Percentiles rank a stretch among this genome's conserved stretches.
phyloP scores from a whole-genome alignment of 2,888 invertebrate genomes.

The Allygus modestus region DNA sequence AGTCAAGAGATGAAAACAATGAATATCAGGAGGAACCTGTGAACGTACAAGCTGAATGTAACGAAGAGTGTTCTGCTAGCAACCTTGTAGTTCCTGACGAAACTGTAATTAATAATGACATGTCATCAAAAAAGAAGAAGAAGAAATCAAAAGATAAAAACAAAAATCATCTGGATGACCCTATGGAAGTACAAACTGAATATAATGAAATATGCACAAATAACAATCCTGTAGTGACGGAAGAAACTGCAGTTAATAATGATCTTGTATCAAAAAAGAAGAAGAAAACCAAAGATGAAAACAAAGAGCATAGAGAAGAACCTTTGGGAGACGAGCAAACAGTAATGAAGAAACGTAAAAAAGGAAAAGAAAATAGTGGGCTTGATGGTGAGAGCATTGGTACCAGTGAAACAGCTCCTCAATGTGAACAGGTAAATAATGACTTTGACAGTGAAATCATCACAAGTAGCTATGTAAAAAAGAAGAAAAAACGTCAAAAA shows the following conservation, averaged over 20 bases:
- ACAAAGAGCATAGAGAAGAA: not conserved
- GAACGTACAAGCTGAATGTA: not conserved
- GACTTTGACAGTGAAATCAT: not conserved
- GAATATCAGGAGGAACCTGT: conserved; percentile 31
- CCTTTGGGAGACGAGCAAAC: not conserved
- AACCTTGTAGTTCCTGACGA: not conserved
- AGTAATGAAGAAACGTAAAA: not conserved
- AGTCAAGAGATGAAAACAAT: conserved; percentile 30
- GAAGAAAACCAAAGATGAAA: not conserved
- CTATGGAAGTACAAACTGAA: not conserved
- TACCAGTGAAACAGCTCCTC: not conserved
- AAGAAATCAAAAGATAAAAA: conserved; percentile 54
- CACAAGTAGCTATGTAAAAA: conserved; percentile 4
- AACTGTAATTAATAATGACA: too few relatives aligned
- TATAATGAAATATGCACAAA: not conserved
- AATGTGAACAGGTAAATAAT: not conserved
- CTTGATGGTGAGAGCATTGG: too few relatives aligned
- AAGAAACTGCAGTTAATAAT: not conserved
- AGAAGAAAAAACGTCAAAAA: conserved; percentile 18
- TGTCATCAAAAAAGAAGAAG: conserved; percentile 55
- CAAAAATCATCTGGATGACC: conserved; percentile 41
- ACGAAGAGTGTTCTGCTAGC: not conserved
- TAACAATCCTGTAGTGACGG: not conserved
- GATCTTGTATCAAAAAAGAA: not conserved
- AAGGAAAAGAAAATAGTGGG: not conserved